These are phyloP conservation scores for Semicossyphus pulcher DNA, from an alignment of 2,113 vertebrate genomes.

Conservation along the genomic window DNA sequence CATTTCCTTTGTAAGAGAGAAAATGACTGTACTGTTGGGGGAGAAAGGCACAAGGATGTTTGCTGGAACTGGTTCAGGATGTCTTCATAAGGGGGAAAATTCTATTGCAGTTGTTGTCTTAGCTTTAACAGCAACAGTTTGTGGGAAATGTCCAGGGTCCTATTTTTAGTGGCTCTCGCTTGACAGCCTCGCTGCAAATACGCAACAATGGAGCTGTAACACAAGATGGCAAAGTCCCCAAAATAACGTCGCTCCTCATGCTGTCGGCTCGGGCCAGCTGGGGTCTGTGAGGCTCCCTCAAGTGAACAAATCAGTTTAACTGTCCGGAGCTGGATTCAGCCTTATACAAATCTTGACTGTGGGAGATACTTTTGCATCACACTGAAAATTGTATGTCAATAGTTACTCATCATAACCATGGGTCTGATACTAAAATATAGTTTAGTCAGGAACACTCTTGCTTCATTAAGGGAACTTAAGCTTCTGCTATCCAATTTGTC, in stretches of 20 bases:
- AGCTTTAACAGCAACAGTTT: conserved; percentile 4
- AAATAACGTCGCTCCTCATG: conserved; percentile 42
- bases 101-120: background rate
- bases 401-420: background rate
- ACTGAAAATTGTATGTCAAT: background rate
- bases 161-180: conserved; percentile 33
- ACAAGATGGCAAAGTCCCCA: conserved; percentile 24
- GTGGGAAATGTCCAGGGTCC: conserved; percentile 2
- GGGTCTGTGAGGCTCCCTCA: conserved; percentile 10
- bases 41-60: background rate
- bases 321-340: background rate
- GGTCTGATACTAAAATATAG: background rate
- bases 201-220: conserved; percentile 15
- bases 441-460: no score
- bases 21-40: background rate
- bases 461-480: no score
- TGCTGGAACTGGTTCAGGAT: background rate
- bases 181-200: conserved; percentile 12
- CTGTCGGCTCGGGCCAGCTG: conserved; percentile 24
- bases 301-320: conserved; percentile 5
- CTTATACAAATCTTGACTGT: background rate
- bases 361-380: background rate
- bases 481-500: no score
- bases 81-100: background rate
- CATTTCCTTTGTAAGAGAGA: background rate